Percentiles rank a stretch among this genome's conserved stretches.
Evolutionary conservation across 2,113 vertebrate genomes (phyloP).

Genomic region (Dipodomys merriami): DNA sequence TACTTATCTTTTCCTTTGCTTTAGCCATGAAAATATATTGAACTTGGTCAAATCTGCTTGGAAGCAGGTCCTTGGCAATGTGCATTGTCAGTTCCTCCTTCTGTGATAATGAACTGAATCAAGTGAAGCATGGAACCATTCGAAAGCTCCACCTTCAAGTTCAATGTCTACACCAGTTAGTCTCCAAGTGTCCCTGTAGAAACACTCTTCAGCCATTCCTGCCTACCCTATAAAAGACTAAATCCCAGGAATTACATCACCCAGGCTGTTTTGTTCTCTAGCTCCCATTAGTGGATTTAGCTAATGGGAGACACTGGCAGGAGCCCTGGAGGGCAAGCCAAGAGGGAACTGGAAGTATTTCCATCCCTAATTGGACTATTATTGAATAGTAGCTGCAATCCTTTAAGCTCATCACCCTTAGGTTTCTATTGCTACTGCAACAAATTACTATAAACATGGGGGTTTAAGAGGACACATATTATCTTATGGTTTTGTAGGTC

Average conservation of each 20-base stretch:
- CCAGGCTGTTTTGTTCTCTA: background rate
- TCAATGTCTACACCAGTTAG: background rate
- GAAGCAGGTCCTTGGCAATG: slow-evolving; percentile 6
- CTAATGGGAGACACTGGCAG: background rate
- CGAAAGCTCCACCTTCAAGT: background rate
- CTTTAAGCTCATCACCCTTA: background rate
- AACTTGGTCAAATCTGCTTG: background rate
- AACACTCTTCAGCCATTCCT: background rate
- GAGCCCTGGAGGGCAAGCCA: background rate
- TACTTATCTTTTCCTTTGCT: background rate
- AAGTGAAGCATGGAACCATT: background rate
- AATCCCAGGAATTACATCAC: background rate
- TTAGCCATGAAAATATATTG: slow-evolving; percentile 40
- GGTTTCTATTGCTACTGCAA: background rate
- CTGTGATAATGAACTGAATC: slow-evolving; percentile 2
- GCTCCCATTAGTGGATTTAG: background rate
- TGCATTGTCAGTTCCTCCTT: background rate
- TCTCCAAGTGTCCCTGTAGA: background rate
- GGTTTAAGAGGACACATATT: background rate
- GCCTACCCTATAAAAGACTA: background rate
- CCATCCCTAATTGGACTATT: background rate
- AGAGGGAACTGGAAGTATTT: background rate
- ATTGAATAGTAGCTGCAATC: background rate
- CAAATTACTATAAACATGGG: background rate
- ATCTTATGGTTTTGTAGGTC: background rate